A percentile compares a stretch with the other conserved stretches of the same genome.
Conservation (phyloP, 2,888 invertebrate genomes). For the Cryptocheilus praepositus region DNA sequence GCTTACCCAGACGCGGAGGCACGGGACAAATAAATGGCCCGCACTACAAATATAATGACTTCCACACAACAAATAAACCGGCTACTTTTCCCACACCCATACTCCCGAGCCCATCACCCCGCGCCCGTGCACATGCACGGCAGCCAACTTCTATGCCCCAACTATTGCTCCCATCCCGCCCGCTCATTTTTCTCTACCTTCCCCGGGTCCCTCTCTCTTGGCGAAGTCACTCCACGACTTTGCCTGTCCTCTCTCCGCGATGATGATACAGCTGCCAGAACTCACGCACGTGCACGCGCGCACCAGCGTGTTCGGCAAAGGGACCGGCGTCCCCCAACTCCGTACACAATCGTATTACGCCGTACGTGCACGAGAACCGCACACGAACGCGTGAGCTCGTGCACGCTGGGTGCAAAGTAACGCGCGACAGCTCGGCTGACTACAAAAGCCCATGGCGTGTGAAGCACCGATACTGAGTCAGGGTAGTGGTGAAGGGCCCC, state of each 20-base stretch:
- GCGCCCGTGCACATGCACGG: too few species aligned
- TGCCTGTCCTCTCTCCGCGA: too few species aligned
- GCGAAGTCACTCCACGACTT: too few species aligned
- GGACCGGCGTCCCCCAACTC: too few species aligned
- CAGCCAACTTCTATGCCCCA: neutral
- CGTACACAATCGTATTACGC: too few species aligned
- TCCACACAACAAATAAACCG: constrained; percentile 10
- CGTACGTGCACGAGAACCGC: neutral
- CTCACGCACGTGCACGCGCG: too few species aligned
- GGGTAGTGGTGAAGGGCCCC: constrained; percentile 19
- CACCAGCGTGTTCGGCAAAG: too few species aligned
- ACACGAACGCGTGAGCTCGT: neutral
- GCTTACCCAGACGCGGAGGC: neutral
- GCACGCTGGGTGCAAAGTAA: constrained; percentile 21
- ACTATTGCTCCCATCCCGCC: neutral
- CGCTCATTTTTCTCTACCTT: neutral
- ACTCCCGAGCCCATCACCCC: neutral
- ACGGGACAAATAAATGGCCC: neutral
- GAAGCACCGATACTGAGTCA: constrained; percentile 24
- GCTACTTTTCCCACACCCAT: neutral
- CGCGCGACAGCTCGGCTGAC: constrained; percentile 22
- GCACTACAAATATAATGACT: constrained; percentile 1
- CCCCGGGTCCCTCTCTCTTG: neutral
- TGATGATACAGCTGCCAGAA: too few species aligned
- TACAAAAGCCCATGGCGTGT: constrained; percentile 33